Percentiles rank a stretch among this genome's conserved stretches.
Evolutionary conservation across 2,113 vertebrate genomes (phyloP).

Genomic region (Alces alces): DNA sequence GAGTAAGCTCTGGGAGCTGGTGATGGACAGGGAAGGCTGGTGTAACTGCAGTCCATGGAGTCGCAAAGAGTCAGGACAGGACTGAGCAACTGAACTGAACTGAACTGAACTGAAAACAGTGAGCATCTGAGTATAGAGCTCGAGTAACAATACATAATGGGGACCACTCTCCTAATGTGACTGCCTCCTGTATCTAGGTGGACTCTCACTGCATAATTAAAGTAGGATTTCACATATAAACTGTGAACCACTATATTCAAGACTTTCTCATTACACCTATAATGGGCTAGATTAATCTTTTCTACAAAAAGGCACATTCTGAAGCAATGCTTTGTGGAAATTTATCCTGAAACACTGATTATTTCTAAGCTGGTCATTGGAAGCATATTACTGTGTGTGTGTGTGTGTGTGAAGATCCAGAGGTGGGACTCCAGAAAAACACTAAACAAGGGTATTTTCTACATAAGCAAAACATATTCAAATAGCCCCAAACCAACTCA

Average conservation of each 20-base stretch:
- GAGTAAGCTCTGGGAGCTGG: background rate
- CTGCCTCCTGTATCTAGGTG: conserved; percentile 39
- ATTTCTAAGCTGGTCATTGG: conserved; percentile 12
- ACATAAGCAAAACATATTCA: conserved; percentile 25
- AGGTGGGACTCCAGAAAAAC: background rate
- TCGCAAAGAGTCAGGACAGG: fast-evolving
- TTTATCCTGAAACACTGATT: conserved; percentile 7
- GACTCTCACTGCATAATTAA: conserved; percentile 48
- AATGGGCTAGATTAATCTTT: conserved; percentile 53
- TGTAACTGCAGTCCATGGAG: background rate
- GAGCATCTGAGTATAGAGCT: background rate
- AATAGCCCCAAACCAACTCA: background rate
- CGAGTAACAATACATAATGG: background rate
- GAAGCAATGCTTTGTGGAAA: background rate
- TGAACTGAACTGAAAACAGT: background rate
- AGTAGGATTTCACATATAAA: conserved; percentile 43
- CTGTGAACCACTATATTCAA: conserved; percentile 55
- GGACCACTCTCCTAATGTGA: conserved; percentile 50
- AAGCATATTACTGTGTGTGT: background rate
- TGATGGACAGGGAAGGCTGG: background rate
- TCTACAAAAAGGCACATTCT: background rate
- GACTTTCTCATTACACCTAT: conserved; percentile 48
- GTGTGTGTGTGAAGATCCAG: background rate
- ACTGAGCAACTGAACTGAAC: background rate
- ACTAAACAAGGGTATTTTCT: conserved; percentile 4